Base-by-base conservation (phyloP, 2,797 vertebrate species). In the Cephalopachus bancanus region DNA sequence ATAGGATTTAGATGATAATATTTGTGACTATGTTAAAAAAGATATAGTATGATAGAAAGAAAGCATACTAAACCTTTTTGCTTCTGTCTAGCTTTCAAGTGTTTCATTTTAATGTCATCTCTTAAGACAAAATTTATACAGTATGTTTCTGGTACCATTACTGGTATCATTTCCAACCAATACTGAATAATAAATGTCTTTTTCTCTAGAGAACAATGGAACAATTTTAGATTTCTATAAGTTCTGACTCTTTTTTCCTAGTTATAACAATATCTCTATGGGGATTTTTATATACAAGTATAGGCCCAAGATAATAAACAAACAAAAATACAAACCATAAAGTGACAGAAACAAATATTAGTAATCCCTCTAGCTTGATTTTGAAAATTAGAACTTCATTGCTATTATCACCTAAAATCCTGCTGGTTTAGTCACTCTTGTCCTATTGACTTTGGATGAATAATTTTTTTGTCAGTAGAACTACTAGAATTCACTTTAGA, bases 381-480 rank as follows among this genome's bases (percentile, higher is more conserved):
- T 96, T 97, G 62, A 83, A 96, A 93, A 72, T 89, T 67, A 80
- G 96, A 74, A 74, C 60, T 79, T 97, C 59, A 30, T 91, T 97
- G 80, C 60, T 92, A 28, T 95, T 97, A 92, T 64, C 84, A 97
- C 64, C 62, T 85, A 93, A 76, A 94, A 95, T 89, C 92, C 88
- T 97, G 75, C 81, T 96, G 80, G 67, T 96, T 98, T 83, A 96
- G 91, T 98, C 98, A 94, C 64, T 0, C 92, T 98, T 98, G 90
- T 98, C 92, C 95, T 98, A 98, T 95, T 98, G 96, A 97, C 91
- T 97, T 97, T 98, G 93, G 91, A 96, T 97, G 91, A 98, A 94
- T 96, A 98, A 83, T 65, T 95, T 94, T 44, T 96, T 97, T 97
- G 79, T 97, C 96, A 98, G 97, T 96, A 98, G 51, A 94, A 96